Evolutionary conservation across 2,888 invertebrate species (phyloP), one percentile per base, ranked within the genome.

Genomic region (Erynnis tages): DNA sequence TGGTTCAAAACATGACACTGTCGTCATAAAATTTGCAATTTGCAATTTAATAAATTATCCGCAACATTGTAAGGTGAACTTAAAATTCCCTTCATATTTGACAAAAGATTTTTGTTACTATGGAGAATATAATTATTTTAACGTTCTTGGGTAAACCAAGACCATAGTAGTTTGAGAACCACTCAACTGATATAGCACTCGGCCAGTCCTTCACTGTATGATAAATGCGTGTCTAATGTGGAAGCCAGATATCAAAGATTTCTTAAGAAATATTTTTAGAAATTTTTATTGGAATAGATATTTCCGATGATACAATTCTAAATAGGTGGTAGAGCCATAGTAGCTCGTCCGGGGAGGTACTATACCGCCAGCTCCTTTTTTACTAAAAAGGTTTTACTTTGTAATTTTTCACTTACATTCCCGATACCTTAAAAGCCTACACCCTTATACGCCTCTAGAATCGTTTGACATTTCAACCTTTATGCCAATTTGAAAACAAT

Each of bases 181-280:
- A 32, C 5, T 1, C 14, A 14, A 2, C 14, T 8, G 2, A 32
- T 10, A 11, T 16, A n/a, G n/a, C 11, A 30, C 17, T 50, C 49
- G 19, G n/a, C 19, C 16, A 41, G 34, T 16, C 49, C 49, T 21
- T 43, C 35, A 35, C 41, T 43, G 32, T 43, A 50, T 50, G 49
- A 50, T 50, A 50, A 50, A 50, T 50, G 41, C 8, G 34, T 27
- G 14, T 50, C 34, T 43, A 43, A 50, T 27, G 40, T 49, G 27
- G 13, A 17, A 13, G 19, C 23, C 14, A 23, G 30, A 11, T 41
- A 27, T 43, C 17, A 11, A 17, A 41, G 21, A 32, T 35, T 35
- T 43, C 48, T 40, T 30, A 38, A 21, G 48, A 32, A 29, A 29
- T 35, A 44, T 32, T 27, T 37, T 47, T 40, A 40, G 16, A 25